Base-by-base conservation (phyloP, 2,797 vertebrate species). In the Anabacerthia variegaticeps region DNA sequence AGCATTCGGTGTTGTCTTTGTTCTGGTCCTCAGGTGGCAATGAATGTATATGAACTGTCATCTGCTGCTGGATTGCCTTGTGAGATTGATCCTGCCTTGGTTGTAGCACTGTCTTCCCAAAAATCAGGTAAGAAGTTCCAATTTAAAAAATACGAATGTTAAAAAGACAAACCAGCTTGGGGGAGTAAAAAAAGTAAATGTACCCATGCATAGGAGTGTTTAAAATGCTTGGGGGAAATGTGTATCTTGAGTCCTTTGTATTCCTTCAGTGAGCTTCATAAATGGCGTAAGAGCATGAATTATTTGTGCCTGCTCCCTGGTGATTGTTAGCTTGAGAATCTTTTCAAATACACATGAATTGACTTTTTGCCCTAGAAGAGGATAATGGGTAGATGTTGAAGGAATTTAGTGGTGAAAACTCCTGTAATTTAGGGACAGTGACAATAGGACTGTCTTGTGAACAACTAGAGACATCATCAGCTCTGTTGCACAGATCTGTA, bases 31-130 rank as follows among this genome's bases (percentile, higher is more conserved):
- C 89, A 99, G 99, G 99, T 99, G 98, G 99, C 99, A 92, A 99
- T 99, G 99, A 99, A 99, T 69, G 99, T 99, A 62, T 99, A 99
- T 68, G 99, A 99, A 96, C 98, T 99, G 88, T 99, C 99, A 14
- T 99, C 99, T 34, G 99, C 99, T 24, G 99, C 99, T 71, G 99
- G 99, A 49, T 95, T 99, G 79, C 99, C 99, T 82, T 99, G 99
- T 75, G 99, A 99, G 97, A 99, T 99, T 61, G 99, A 99, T 97
- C 99, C 99, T 19, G 99, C 99, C 22, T 98, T 99, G 95, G 99
- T 99, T 0, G 99, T 99, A 95, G 99, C 99, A 41, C 98, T 99
- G 78, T 99, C 99, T 66, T 99, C 99, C 44, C 99, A 99, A 96
- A 99, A 99, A 89, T 99, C 99, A 93, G 99, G 99, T 99, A 97